Percentiles rank a stretch among this genome's conserved stretches.
These are phyloP conservation scores for Eristalis intricaria DNA, from an alignment of 2,888 invertebrate genomes.

Conservation along the genomic window DNA sequence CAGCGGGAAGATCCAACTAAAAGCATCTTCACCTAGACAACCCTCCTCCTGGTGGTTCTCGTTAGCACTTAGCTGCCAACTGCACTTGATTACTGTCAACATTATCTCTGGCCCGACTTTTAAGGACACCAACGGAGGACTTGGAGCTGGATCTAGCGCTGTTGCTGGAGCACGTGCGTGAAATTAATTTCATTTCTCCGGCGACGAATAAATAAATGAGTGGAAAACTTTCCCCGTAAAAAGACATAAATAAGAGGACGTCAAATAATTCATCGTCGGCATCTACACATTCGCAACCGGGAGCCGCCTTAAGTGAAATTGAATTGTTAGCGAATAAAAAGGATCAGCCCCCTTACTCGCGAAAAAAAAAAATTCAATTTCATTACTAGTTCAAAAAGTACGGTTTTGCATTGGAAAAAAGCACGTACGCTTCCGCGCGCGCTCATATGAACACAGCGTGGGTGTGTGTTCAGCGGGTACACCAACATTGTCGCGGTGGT, in stretches of 20 bases:
- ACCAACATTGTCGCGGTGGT: conserved; percentile 9
- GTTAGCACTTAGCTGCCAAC: not conserved
- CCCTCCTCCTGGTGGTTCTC: not conserved
- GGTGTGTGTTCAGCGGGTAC: conserved; percentile 1
- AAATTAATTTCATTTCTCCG: conserved; percentile 47
- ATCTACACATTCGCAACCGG: not conserved
- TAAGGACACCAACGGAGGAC: conserved; percentile 9
- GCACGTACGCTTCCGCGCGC: not conserved
- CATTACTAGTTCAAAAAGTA: conserved; percentile 2
- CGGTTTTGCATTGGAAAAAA: not conserved
- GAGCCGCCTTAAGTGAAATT: not conserved
- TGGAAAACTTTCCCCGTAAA: conserved; percentile 11
- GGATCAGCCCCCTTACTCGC: not conserved
- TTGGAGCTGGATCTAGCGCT: too few species aligned
- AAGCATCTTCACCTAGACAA: not conserved
- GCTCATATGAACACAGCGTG: not conserved
- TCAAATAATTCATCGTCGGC: conserved; percentile 18
- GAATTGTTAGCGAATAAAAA: not conserved
- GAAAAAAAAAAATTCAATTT: not conserved
- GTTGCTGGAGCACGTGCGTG: conserved; percentile 26
- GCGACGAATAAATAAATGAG: conserved; percentile 8
- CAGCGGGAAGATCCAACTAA: not conserved
- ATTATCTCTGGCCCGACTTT: conserved; percentile 4
- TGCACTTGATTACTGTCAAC: conserved; percentile 31
- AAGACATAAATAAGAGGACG: conserved; percentile 27